A percentile compares a stretch with the other conserved stretches of the same genome.
phyloP scores from a whole-genome alignment of 2,888 invertebrate species.

The Gonocerus acuteangulatus region DNA sequence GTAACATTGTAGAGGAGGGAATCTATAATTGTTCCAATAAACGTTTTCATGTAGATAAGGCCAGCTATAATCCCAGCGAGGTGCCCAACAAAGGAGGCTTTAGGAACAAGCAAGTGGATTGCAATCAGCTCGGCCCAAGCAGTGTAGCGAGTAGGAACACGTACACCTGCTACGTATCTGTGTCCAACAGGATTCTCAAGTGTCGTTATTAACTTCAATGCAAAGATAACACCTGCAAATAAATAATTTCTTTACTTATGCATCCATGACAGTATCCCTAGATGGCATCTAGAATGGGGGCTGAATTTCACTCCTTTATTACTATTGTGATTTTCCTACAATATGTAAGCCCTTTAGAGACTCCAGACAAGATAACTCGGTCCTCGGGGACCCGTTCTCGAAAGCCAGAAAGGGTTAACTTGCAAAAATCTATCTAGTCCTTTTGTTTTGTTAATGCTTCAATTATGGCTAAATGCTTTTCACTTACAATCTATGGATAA shows the following conservation, averaged over 20 bases:
- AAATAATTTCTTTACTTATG: neutral
- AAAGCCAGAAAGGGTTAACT: no score
- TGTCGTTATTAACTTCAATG: constrained; percentile 51
- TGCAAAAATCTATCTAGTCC: no score
- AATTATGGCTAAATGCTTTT: no score
- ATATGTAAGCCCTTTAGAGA: no score
- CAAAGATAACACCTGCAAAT: constrained; percentile 53
- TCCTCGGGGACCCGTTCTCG: no score
- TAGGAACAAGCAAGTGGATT: constrained; percentile 55
- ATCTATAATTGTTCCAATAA: constrained; percentile 44
- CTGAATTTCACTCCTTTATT: no score
- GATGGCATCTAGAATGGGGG: no score
- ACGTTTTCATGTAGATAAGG: constrained; percentile 49
- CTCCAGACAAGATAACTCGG: no score
- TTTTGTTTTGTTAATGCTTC: no score
- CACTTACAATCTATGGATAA: no score
- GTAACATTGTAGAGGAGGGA: constrained; percentile 41
- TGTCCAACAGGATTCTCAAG: constrained; percentile 43
- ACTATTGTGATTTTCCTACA: no score
- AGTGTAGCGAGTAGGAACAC: constrained; percentile 49
- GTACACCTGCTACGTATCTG: constrained; percentile 43
- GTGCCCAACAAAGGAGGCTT: constrained; percentile 56
- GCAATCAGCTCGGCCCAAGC: constrained; percentile 55
- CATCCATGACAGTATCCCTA: no score
- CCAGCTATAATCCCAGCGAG: constrained; percentile 57